phyloP scores from a whole-genome alignment of 2,113 vertebrate species.

The Rhabdornis inornatus region DNA sequence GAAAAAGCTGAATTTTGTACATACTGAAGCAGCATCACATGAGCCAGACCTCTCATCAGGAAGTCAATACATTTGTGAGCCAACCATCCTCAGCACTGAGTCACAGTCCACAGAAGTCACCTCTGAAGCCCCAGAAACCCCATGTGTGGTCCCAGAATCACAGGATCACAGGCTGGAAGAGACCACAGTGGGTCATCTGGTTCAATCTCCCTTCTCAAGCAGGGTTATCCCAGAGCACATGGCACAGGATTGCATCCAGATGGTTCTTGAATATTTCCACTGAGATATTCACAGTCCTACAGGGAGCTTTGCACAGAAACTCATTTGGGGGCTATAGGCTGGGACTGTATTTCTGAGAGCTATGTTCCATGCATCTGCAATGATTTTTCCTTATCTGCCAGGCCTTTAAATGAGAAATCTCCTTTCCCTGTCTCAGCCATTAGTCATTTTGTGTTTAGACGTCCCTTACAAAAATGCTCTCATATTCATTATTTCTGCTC shows the following conservation, averaged over 20 bases:
- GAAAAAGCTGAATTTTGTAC: background rate
- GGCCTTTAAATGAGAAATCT: background rate
- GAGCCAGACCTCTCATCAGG: background rate
- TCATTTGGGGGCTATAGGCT: fast-evolving
- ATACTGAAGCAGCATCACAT: background rate
- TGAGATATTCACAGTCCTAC: background rate
- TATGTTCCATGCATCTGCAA: background rate
- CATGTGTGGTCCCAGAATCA: background rate
- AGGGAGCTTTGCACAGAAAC: background rate
- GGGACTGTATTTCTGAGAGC: background rate
- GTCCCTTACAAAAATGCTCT: background rate
- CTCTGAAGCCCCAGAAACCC: background rate
- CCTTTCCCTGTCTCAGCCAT: background rate
- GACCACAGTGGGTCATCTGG: background rate
- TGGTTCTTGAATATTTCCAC: background rate
- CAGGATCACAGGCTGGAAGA: background rate
- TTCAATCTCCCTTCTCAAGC: background rate
- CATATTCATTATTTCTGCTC: background rate
- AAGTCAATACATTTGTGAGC: background rate
- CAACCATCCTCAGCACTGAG: background rate
- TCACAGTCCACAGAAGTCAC: background rate
- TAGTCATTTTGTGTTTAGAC: background rate
- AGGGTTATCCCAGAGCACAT: background rate
- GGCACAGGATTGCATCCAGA: background rate
- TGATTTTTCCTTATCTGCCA: background rate